Evolutionary conservation across 2,113 vertebrate species (phyloP).

Genomic region (Hemichromis elongatus): DNA sequence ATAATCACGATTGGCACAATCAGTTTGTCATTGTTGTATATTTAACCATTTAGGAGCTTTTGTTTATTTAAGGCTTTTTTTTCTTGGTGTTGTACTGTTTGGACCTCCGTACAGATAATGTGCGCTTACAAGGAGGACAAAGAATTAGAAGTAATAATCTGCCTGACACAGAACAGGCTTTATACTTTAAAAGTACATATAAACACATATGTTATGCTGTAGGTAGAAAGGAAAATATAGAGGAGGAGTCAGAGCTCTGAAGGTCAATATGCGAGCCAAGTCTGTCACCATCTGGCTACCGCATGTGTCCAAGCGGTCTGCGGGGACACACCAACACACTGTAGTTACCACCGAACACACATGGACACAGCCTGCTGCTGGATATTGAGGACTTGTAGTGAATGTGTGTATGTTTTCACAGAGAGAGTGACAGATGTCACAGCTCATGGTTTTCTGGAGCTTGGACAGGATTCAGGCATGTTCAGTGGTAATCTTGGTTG

Average conservation of each 20-base stretch:
- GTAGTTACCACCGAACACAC: neutral
- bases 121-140: neutral
- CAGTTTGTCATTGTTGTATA: neutral
- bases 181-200: neutral
- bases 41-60: neutral
- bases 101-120: neutral
- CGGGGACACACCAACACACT: neutral
- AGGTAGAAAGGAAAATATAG: neutral
- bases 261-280: constrained; percentile 19
- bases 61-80: neutral
- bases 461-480: neutral
- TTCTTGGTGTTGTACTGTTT: neutral
- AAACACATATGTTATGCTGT: neutral
- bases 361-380: neutral
- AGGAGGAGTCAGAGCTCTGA: constrained; percentile 23
- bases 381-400: neutral
- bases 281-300: constrained; percentile 62
- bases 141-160: neutral
- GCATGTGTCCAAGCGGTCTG: constrained; percentile 30
- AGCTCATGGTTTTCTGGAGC: neutral
- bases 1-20: neutral
- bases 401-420: neutral
- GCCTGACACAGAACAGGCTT: neutral
- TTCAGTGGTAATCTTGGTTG: constrained; percentile 5
- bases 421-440: neutral